Evolutionary conservation across 2,888 invertebrate species (phyloP).

Genomic region (Drosophila fungiperda): DNA sequence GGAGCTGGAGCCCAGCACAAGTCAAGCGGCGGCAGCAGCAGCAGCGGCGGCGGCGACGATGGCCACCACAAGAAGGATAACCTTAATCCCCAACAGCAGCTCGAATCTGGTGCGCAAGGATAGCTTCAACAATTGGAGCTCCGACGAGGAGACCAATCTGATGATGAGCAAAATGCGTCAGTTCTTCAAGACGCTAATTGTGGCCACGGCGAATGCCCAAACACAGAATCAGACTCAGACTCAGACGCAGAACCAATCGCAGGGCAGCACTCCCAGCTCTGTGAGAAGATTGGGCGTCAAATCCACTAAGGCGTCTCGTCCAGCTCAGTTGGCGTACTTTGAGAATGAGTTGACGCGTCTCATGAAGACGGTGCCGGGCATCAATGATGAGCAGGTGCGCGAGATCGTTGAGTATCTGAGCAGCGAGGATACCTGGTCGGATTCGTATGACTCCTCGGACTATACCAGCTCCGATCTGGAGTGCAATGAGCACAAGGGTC

Average conservation of each 20-base stretch:
- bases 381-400: conserved; percentile 94
- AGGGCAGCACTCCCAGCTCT: conserved; percentile 66
- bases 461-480: conserved; percentile 95
- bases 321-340: conserved; percentile 94
- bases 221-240: conserved; percentile 83
- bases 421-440: conserved; percentile 97
- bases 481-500: conserved; percentile 88
- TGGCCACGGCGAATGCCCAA: conserved; percentile 86
- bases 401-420: conserved; percentile 97
- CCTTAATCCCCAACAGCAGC: conserved; percentile 72
- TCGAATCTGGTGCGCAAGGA: conserved; percentile 90
- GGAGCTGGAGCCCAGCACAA: conserved; percentile 52
- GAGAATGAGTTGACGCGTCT: conserved; percentile 95
- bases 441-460: conserved; percentile 96
- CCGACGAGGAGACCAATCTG: conserved; percentile 96
- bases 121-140: conserved; percentile 97
- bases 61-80: conserved; percentile 63
- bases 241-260: conserved; percentile 83
- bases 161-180: conserved; percentile 98
- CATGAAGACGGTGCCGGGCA: conserved; percentile 97
- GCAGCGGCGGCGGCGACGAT: not conserved
- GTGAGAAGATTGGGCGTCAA: conserved; percentile 62
- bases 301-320: conserved; percentile 87
- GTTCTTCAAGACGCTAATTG: conserved; percentile 96
- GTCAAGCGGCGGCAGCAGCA: conserved; percentile 61